Base-by-base conservation (phyloP, 2,113 vertebrate species). In the Austrofundulus limnaeus region DNA sequence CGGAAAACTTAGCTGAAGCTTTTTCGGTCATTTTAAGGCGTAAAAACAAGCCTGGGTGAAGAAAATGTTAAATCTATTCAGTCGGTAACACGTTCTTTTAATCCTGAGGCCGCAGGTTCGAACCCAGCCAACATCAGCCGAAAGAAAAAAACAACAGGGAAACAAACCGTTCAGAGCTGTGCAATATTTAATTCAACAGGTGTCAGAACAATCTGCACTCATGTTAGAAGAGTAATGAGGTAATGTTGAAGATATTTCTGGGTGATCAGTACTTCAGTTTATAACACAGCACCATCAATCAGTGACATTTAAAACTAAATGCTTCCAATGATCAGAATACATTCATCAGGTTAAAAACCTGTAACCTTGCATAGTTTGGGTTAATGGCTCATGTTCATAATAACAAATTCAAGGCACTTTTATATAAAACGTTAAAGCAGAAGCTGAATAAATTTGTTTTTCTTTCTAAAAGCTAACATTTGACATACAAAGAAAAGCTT, bases 31-130 rank as follows among this genome's bases (percentile, higher is more conserved):
- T 15, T 63, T 42, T 16, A 25, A 11, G 11, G 21, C 60, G 53
- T 15, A n/a, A 52, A 38, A 47, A 48, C 2, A 49, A 4, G 47
- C 20, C 52, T 24, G 3, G 17, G 3, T n/a, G 3, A 57, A 43
- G 41, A 9, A 34, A 42, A 20, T 50, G 42, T 80, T 39, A 15
- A 19, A 59, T 24, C 31, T 38, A 1, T 43, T 80, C 72, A 73
- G 75, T 61, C 65, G 57, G 41, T 45, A n/a, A n/a, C n/a, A n/a
- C n/a, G n/a, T n/a, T n/a, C n/a, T n/a, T n/a, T n/a, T n/a, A n/a
- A n/a, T n/a, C n/a, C n/a, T n/a, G n/a, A n/a, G n/a, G n/a, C n/a
- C n/a, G n/a, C n/a, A n/a, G n/a, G n/a, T n/a, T n/a, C n/a, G n/a
- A n/a, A n/a, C n/a, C n/a, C n/a, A n/a, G n/a, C n/a, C n/a, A n/a